Evolutionary conservation across 2,888 invertebrate species (phyloP).

Genomic region (Chloroclysta siterata): DNA sequence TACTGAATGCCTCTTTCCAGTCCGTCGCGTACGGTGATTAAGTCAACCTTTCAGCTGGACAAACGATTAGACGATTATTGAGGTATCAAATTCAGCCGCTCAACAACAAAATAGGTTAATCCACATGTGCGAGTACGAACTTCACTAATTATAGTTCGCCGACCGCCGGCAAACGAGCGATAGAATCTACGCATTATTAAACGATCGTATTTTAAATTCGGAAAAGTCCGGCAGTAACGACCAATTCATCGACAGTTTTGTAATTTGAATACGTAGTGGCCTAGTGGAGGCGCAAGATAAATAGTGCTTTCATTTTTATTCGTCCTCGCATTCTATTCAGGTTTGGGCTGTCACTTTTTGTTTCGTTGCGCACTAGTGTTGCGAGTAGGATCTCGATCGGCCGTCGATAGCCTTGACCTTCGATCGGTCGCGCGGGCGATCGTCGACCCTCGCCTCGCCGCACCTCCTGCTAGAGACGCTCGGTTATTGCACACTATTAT

Average conservation of each 20-base stretch:
- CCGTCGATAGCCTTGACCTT: constrained; percentile 79
- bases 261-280: constrained; percentile 44
- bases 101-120: constrained; percentile 51
- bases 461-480: constrained; percentile 56
- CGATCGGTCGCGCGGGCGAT: constrained; percentile 78
- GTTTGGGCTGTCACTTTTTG: constrained; percentile 84
- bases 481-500: constrained; percentile 43
- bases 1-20: constrained; percentile 58
- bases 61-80: constrained; percentile 52
- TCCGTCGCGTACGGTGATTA: constrained; percentile 57
- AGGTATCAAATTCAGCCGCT: constrained; percentile 47
- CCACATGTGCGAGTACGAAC: constrained; percentile 40
- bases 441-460: constrained; percentile 70
- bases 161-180: constrained; percentile 65
- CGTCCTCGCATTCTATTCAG: constrained; percentile 82
- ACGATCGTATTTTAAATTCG: constrained; percentile 15
- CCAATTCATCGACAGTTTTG: constrained; percentile 36
- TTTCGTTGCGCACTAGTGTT: constrained; percentile 67
- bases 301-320: constrained; percentile 82
- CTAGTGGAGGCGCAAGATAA: constrained; percentile 54
- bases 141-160: constrained; percentile 55
- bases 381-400: constrained; percentile 67
- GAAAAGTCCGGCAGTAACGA: constrained; percentile 36
- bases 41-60: constrained; percentile 50
- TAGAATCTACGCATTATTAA: constrained; percentile 31